Percentiles rank a stretch among this genome's conserved stretches.
Evolutionary conservation across 2,113 vertebrate species (phyloP).

Genomic region (Petromus typicus): DNA sequence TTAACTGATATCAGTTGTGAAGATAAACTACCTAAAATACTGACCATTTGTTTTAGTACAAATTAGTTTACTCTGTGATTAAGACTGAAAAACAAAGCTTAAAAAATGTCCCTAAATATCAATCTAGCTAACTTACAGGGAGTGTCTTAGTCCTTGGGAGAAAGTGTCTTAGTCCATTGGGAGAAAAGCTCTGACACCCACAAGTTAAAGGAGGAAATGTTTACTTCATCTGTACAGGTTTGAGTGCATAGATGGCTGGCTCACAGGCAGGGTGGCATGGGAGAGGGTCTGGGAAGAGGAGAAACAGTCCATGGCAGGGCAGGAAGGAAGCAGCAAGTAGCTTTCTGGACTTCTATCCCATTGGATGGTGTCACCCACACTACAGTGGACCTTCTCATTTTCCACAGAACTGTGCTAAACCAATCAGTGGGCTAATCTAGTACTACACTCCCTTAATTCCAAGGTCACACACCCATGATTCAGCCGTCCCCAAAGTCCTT

Average conservation of each 20-base stretch:
- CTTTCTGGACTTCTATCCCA: background rate
- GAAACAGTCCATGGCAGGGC: background rate
- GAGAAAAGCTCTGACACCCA: background rate
- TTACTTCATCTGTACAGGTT: background rate
- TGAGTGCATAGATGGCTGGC: background rate
- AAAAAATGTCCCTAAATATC: background rate
- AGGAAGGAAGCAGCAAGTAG: background rate
- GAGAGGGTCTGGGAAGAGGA: background rate
- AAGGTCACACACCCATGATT: background rate
- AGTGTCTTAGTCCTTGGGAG: background rate
- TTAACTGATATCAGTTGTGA: constrained; percentile 27
- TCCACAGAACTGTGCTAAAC: background rate
- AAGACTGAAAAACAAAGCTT: background rate
- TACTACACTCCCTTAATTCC: background rate
- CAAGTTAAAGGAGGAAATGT: background rate
- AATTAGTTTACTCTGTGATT: constrained; percentile 64
- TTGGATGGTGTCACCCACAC: background rate
- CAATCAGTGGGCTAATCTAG: background rate
- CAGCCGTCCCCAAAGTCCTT: background rate
- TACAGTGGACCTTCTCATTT: background rate
- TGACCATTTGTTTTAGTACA: constrained; percentile 52
- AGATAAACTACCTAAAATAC: constrained; percentile 56
- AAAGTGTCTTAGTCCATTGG: background rate
- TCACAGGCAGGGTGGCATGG: background rate
- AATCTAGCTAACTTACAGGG: constrained; percentile 18